Conservation (phyloP, 2,888 invertebrate species). For the Caenorhabditis sp. region DNA sequence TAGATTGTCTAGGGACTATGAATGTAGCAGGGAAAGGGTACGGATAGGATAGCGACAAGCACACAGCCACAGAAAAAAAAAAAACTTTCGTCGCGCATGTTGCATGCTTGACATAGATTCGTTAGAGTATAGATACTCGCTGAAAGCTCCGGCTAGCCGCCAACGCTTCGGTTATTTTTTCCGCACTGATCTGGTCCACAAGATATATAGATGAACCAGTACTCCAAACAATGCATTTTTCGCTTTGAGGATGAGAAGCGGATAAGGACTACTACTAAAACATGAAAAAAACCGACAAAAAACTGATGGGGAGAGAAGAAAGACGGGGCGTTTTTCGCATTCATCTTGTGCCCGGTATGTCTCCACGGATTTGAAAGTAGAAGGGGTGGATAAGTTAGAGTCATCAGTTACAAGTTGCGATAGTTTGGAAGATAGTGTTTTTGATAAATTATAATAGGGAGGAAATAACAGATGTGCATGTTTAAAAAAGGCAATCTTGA, state of each 20-base stretch:
- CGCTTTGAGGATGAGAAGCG: background rate
- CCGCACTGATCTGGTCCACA: slow-evolving; percentile 47
- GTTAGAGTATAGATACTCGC: slow-evolving; percentile 41
- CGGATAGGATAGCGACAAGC: slow-evolving; percentile 39
- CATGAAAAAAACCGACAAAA: slow-evolving; percentile 6
- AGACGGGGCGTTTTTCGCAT: slow-evolving; percentile 9
- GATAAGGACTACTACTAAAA: slow-evolving; percentile 35
- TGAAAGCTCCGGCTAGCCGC: background rate
- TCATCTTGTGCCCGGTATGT: slow-evolving; percentile 52
- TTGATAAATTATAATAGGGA: background rate
- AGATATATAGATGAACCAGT: slow-evolving; percentile 32
- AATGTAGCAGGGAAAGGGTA: slow-evolving; percentile 29
- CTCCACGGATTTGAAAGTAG: slow-evolving; percentile 42
- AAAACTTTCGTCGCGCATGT: slow-evolving; percentile 40
- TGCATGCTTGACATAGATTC: slow-evolving; percentile 59
- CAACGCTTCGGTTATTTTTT: slow-evolving; percentile 37
- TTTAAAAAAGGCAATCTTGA: no score
- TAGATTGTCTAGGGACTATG: slow-evolving; percentile 51
- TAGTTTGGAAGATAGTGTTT: slow-evolving; percentile 13
- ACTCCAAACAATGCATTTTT: slow-evolving; percentile 40
- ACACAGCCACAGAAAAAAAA: no score
- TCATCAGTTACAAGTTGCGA: slow-evolving; percentile 27
- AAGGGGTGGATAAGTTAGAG: slow-evolving; percentile 1
- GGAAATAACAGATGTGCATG: background rate
- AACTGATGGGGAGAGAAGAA: slow-evolving; percentile 2